A percentile compares a stretch with the other conserved stretches of the same genome.
Evolutionary conservation across 2,113 vertebrate species (phyloP).

Genomic region (Polypterus senegalus): DNA sequence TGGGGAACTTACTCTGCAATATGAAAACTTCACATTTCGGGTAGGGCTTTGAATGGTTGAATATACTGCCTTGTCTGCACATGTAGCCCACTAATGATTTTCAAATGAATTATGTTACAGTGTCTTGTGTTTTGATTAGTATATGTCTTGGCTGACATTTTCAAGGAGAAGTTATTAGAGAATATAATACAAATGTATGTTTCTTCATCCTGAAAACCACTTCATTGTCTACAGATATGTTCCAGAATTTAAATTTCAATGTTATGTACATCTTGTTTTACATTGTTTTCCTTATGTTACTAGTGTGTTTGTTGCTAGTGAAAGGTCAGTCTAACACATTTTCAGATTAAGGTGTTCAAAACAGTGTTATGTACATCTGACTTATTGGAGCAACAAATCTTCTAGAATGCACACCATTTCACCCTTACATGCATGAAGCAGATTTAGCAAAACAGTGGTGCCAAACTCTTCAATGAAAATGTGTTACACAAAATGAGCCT

Average conservation of each 20-base stretch:
- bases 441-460: constrained; percentile 20
- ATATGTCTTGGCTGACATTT: constrained; percentile 22
- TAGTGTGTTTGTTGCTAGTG: constrained; percentile 9
- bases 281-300: constrained; percentile 11
- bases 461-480: constrained; percentile 16
- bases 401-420: constrained; percentile 6
- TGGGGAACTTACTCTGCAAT: constrained; percentile 40
- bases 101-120: constrained; percentile 35
- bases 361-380: constrained; percentile 22
- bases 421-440: constrained; percentile 10
- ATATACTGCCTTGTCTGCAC: constrained; percentile 33
- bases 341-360: constrained; percentile 5
- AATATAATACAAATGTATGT: constrained; percentile 23
- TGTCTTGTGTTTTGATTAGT: constrained; percentile 35
- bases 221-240: constrained; percentile 25
- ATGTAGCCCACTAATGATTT: constrained; percentile 42
- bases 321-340: constrained; percentile 18
- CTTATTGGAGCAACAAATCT: constrained; percentile 1
- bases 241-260: not conserved
- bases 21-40: constrained; percentile 31
- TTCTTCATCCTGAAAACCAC: constrained; percentile 10
- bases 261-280: too few relatives aligned
- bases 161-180: constrained; percentile 30
- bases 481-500: constrained; percentile 22
- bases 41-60: constrained; percentile 34